These are phyloP conservation scores for Drosophila mimetica DNA, from an alignment of 2,888 invertebrate species.

Conservation along the genomic window DNA sequence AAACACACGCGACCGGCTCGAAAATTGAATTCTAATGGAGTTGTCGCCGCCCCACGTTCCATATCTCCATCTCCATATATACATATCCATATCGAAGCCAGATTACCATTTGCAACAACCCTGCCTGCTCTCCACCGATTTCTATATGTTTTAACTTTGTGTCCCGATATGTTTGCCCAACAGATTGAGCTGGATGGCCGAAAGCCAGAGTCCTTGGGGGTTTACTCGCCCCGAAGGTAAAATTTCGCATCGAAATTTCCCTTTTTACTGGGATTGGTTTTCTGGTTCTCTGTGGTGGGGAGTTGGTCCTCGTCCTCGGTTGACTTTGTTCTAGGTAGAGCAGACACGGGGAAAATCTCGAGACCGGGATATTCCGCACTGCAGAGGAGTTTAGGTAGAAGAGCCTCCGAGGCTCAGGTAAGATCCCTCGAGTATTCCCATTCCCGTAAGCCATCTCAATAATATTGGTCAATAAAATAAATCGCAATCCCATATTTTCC, in stretches of 20 bases:
- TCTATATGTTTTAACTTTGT: constrained; percentile 16
- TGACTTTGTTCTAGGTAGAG: constrained; percentile 9
- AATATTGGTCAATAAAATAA: constrained; percentile 6
- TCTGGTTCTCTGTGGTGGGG: not conserved
- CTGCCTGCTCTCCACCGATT: not conserved
- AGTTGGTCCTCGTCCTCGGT: too few species aligned
- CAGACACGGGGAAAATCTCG: not conserved
- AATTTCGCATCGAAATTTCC: constrained; percentile 7
- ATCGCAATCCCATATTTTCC: not conserved
- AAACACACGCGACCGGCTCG: constrained; percentile 62
- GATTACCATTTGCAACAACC: constrained; percentile 8
- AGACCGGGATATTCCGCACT: constrained; percentile 1
- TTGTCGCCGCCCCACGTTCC: constrained; percentile 34
- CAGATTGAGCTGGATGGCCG: constrained; percentile 17
- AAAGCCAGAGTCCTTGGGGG: constrained; percentile 25
- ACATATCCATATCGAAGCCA: too few species aligned
- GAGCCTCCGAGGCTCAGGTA: constrained; percentile 1
- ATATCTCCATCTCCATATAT: not conserved
- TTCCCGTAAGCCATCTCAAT: constrained; percentile 1
- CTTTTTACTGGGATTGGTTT: not conserved
- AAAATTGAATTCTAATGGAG: constrained; percentile 65
- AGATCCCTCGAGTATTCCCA: not conserved
- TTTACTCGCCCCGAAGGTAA: constrained; percentile 5
- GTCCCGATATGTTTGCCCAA: constrained; percentile 40
- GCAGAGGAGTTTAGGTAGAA: constrained; percentile 11